A percentile compares a stretch with the other conserved stretches of the same genome.
phyloP scores from a whole-genome alignment of 2,888 invertebrate species.

The Drosophila phalerata region DNA sequence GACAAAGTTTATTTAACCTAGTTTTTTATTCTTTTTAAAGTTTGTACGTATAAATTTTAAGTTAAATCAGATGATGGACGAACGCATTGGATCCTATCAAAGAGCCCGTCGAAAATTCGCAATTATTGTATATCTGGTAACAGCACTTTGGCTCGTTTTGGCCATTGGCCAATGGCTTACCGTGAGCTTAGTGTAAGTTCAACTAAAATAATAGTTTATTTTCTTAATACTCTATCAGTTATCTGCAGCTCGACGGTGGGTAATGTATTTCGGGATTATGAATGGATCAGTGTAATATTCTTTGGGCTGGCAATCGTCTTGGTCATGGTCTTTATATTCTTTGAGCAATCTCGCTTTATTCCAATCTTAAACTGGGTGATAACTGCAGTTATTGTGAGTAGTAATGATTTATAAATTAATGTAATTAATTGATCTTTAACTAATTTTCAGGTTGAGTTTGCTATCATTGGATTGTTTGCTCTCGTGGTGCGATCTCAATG shows the following conservation, averaged over 20 bases:
- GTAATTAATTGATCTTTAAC: neutral
- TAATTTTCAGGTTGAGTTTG: constrained; percentile 64
- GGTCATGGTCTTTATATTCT: constrained; percentile 65
- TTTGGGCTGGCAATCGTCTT: constrained; percentile 58
- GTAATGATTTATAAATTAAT: neutral
- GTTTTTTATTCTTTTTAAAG: neutral
- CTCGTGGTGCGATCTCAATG: constrained; percentile 36
- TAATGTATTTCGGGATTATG: neutral
- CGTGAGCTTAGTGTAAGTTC: constrained; percentile 55
- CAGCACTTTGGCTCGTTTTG: constrained; percentile 53
- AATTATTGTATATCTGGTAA: constrained; percentile 57
- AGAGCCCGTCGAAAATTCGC: constrained; percentile 66
- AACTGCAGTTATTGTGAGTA: constrained; percentile 67
- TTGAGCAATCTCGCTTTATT: constrained; percentile 62
- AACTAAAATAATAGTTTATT: neutral
- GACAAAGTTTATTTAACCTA: neutral
- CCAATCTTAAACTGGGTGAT: constrained; percentile 63
- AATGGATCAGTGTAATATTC: constrained; percentile 56
- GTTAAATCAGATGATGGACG: constrained; percentile 25
- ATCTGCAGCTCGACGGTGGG: constrained; percentile 8
- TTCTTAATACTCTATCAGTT: neutral
- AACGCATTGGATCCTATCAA: constrained; percentile 47
- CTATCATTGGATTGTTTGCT: constrained; percentile 57
- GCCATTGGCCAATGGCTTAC: constrained; percentile 66
- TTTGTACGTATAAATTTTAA: constrained; percentile 4